Evolutionary conservation across 2,113 vertebrate species (phyloP), one percentile per base, ranked within the genome.

Genomic region (Tychaedon coryphoeus): DNA sequence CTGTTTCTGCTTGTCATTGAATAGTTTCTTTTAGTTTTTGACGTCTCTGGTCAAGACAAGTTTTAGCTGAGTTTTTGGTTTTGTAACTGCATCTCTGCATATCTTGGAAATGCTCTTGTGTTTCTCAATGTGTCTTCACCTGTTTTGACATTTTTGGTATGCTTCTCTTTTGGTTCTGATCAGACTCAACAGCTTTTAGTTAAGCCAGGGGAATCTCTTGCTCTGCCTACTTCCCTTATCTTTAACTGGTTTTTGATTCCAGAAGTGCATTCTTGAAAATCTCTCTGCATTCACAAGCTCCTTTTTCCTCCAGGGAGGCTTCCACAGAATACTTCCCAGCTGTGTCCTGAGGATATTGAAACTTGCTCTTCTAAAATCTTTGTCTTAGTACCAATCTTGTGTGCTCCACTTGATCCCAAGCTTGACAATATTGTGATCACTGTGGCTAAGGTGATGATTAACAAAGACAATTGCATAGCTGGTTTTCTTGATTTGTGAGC

Each of bases 401-500:
- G 31, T 31, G 19, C 15, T 31, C 31, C 19, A 24, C 20, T 50
- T 0, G 0, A 20, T 15, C 51, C 4, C 24, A 75, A 50, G 10
- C 13, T 75, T 48, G 19, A 50, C 24, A 31, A 42, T 74, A 66
- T 28, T 60, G 34, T 24, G 19, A 19, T 34, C 29, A 29, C 19
- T 34, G 31, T 29, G 29, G 60, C 34, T 66, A 40, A 57, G 60
- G 10, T 13, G 57, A 7, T 48, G 42, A 31, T 34, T 66, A 40
- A 65, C 15, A 15, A 65, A 65, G 24, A 48, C 16, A 66, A 48
- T 29, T 66, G 4, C 34, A 57, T 3, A 20, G 15, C 12, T 48
- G 6, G 25, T 42, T 57, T 57, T n/a, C 34, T 66, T 48, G 29
- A 34, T 57, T 74, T 48, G 8, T 19, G 34, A 65, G 14, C 24